A percentile compares a stretch with the other conserved stretches of the same genome.
phyloP scores from a whole-genome alignment of 2,888 invertebrate genomes.

The Drosophila sordidapex region DNA sequence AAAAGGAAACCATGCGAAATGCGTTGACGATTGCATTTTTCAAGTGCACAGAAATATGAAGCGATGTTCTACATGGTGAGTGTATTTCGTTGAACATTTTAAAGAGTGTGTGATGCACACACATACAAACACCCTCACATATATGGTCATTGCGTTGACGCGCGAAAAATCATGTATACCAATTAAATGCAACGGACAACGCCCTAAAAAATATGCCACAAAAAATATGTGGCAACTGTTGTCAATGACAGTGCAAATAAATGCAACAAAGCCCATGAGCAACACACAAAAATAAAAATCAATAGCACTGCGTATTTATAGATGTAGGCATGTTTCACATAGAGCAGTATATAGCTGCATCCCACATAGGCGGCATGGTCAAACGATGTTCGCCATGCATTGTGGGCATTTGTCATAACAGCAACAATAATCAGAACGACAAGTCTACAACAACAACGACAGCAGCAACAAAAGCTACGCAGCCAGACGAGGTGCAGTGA shows the following conservation, averaged over 20 bases:
- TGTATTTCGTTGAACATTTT: constrained; percentile 24
- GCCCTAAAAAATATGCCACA: constrained; percentile 70
- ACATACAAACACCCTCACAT: constrained; percentile 1
- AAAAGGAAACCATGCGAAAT: constrained; percentile 43
- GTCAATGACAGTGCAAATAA: constrained; percentile 77
- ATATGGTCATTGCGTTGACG: constrained; percentile 44
- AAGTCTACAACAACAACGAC: constrained; percentile 48
- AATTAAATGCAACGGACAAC: constrained; percentile 78
- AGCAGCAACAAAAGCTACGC: constrained; percentile 28
- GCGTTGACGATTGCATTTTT: constrained; percentile 75
- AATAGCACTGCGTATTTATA: constrained; percentile 48
- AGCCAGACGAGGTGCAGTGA: constrained; percentile 53
- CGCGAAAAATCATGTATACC: constrained; percentile 65
- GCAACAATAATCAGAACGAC: constrained; percentile 69
- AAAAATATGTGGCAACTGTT: constrained; percentile 61
- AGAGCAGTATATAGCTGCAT: constrained; percentile 29
- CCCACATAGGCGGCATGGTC: constrained; percentile 48
- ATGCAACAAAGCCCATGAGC: constrained; percentile 74
- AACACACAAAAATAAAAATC: constrained; percentile 74
- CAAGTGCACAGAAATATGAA: constrained; percentile 61
- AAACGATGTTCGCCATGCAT: constrained; percentile 52
- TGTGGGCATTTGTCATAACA: constrained; percentile 68
- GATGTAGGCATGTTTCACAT: constrained; percentile 6
- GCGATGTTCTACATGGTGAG: constrained; percentile 9
- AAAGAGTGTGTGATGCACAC: constrained; percentile 23